Base-by-base conservation (phyloP, 2,797 vertebrate genomes). In the Falco biarmicus region DNA sequence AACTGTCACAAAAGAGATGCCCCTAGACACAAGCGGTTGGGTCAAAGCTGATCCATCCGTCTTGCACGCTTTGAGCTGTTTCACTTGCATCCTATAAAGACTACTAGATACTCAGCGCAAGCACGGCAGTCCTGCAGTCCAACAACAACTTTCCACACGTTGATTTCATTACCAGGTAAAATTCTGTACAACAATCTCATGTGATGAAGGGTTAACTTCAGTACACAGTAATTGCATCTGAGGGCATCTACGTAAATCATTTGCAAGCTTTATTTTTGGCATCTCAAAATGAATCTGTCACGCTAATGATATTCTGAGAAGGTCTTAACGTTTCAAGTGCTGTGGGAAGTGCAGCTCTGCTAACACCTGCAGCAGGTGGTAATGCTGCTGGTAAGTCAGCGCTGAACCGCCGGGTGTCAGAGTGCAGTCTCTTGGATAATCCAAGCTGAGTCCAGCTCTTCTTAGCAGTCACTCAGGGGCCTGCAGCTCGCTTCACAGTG, bases 321-420 rank as follows among this genome's bases (percentile, higher is more conserved):
- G 60, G 48, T 57, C 78, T 66, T 14, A 53, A 25, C 0, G 0
- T 51, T 81, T 37, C 43, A 24, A 74, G 86, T 34, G 50, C 86
- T 13, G 68, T 20, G 81, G 87, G 78, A 77, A 92, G 73, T 2
- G 12, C 39, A 31, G 50, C 31, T 20, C 53, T 45, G 80, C 32
- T 56, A 78, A 84, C 76, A 95, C 87, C 87, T 87, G 85, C 88
- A 71, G 85, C 69, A 82, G 90, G 90, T 73, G 86, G 86, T 41
- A 64, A 32, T 5, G 53, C 77, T 54, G 57, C 37, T 0, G 10
- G 6, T 32, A 56, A 79, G 63, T 45, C 81, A 53, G 59, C 3
- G 7, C 47, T 16, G 66, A 88, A 59, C 6, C 9, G 11, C 28
- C 1, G 37, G 11, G n/a, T 2, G 1, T 29, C 25, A 13, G 5